Evolutionary conservation across 2,888 invertebrate genomes (phyloP).

Genomic region (Hirtodrosophila cameraria): DNA sequence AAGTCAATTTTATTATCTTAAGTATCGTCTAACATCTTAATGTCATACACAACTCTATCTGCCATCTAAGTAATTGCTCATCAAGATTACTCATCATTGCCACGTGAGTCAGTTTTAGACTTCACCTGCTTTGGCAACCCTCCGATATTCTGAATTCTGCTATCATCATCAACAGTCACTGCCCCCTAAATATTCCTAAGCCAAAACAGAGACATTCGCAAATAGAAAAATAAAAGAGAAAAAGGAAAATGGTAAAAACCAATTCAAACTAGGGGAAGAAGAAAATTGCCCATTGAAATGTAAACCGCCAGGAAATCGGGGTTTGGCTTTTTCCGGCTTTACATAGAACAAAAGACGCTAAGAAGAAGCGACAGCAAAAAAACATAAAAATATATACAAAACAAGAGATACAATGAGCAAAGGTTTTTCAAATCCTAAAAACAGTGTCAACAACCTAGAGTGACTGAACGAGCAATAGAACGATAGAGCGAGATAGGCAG

Average conservation of each 20-base stretch:
- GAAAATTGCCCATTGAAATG: constrained; percentile 78
- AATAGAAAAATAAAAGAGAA: constrained; percentile 15
- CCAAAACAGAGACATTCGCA: constrained; percentile 34
- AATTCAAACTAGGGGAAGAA: constrained; percentile 50
- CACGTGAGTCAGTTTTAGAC: constrained; percentile 37
- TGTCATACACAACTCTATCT: neutral
- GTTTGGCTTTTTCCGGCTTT: constrained; percentile 81
- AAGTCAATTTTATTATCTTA: no score
- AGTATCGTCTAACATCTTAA: constrained; percentile 3
- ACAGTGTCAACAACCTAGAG: constrained; percentile 66
- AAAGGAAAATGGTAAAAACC: constrained; percentile 32
- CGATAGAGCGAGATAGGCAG: constrained; percentile 7
- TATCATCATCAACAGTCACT: constrained; percentile 54
- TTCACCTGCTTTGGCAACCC: constrained; percentile 45
- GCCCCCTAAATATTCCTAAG: constrained; percentile 43
- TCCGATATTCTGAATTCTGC: constrained; percentile 10
- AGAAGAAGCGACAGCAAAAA: constrained; percentile 54
- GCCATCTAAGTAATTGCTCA: constrained; percentile 13
- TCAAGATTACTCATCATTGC: constrained; percentile 21
- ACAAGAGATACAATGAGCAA: constrained; percentile 58
- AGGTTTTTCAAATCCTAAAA: constrained; percentile 54
- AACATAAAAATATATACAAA: constrained; percentile 54
- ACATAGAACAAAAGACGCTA: constrained; percentile 60
- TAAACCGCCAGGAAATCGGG: constrained; percentile 78
- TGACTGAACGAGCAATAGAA: constrained; percentile 2